A percentile compares a stretch with the other conserved stretches of the same genome.
Evolutionary conservation across 2,888 invertebrate species (phyloP).

Genomic region (Caenorhabditis plicata): DNA sequence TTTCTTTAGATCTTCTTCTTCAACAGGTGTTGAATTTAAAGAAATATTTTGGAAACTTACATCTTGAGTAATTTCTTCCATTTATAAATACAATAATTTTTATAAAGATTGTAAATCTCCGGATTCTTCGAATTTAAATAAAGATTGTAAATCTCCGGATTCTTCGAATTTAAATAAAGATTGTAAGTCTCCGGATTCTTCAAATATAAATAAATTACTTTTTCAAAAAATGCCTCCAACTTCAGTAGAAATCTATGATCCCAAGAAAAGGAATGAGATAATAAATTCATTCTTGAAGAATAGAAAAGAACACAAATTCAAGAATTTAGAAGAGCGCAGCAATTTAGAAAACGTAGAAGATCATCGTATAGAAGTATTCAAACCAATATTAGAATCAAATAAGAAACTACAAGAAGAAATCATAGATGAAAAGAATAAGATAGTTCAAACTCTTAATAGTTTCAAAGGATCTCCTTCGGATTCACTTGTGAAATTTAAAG

Average conservation of each 20-base stretch:
- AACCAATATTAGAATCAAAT: conserved; percentile 47
- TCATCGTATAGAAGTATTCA: conserved; percentile 43
- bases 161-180: too few species aligned
- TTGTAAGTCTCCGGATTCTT: too few species aligned
- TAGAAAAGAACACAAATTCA: conserved; percentile 37
- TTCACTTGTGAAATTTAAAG: too few species aligned
- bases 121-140: too few species aligned
- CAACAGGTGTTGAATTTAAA: too few species aligned
- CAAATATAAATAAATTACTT: too few species aligned
- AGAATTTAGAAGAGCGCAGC: conserved; percentile 28
- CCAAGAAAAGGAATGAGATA: conserved; percentile 37
- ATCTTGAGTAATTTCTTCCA: conserved; percentile 22
- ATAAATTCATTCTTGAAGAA: conserved; percentile 26
- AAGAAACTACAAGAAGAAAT: conserved; percentile 45
- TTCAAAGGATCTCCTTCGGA: conserved; percentile 4
- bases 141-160: too few species aligned
- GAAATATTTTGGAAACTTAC: conserved; percentile 10
- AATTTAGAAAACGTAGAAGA: conserved; percentile 40
- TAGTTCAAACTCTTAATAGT: conserved; percentile 39
- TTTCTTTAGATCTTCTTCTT: conserved; percentile 25
- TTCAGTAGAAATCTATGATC: conserved; percentile 37
- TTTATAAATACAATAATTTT: conserved; percentile 25
- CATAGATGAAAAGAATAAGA: conserved; percentile 47
- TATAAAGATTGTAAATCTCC: too few species aligned
- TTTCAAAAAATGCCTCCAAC: conserved; percentile 1